These are phyloP conservation scores for Amblyjoppa proteus DNA, from an alignment of 2,888 invertebrate species.

Conservation along the genomic window DNA sequence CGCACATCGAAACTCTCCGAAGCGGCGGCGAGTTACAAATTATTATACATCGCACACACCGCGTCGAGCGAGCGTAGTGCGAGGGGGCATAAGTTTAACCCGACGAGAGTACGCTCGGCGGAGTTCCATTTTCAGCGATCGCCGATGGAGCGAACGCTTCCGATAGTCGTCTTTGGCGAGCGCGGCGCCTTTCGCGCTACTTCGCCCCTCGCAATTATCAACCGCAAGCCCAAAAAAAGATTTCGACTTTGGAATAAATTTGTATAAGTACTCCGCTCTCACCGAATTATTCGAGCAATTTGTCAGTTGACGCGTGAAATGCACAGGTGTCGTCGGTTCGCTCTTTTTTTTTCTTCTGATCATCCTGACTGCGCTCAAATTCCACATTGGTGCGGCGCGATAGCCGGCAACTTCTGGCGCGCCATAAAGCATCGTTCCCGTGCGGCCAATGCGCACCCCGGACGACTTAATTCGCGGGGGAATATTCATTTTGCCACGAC, in stretches of 20 bases:
- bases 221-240: slow-evolving; percentile 50
- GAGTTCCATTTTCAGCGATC: slow-evolving; percentile 63
- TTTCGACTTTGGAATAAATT: slow-evolving; percentile 48
- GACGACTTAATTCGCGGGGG: slow-evolving; percentile 29
- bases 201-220: slow-evolving; percentile 43
- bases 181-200: slow-evolving; percentile 59
- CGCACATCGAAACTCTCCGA: slow-evolving; percentile 45
- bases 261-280: slow-evolving; percentile 11
- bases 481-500: slow-evolving; percentile 63
- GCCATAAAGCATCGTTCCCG: slow-evolving; percentile 27
- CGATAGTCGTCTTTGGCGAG: slow-evolving; percentile 48
- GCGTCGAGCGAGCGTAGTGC: not conserved
- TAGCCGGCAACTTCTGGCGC: slow-evolving; percentile 40
- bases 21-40: not conserved
- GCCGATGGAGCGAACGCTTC: slow-evolving; percentile 46
- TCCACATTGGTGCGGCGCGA: slow-evolving; percentile 16
- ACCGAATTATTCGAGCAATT: slow-evolving; percentile 61
- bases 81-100: slow-evolving; percentile 36
- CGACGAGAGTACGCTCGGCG: slow-evolving; percentile 34
- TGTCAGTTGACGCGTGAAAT: slow-evolving; percentile 60
- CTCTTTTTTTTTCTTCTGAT: slow-evolving; percentile 5
- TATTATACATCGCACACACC: slow-evolving; percentile 6
- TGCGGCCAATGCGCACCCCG: not conserved
- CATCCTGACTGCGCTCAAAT: slow-evolving; percentile 34
- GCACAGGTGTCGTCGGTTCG: slow-evolving; percentile 60